These are phyloP conservation scores for Agrotis exclamationis DNA, from an alignment of 2,888 invertebrate species.

Conservation along the genomic window DNA sequence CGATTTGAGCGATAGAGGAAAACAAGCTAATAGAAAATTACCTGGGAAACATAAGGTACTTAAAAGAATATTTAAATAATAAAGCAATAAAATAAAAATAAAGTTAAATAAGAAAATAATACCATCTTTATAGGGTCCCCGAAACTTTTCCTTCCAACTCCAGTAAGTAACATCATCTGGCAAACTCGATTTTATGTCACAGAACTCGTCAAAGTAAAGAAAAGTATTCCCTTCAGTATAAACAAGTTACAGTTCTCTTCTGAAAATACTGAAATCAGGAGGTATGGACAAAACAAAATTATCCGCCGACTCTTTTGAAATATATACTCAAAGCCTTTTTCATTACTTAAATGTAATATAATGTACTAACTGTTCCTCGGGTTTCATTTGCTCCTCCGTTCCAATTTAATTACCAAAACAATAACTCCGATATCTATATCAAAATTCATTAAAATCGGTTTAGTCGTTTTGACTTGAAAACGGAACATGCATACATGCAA, in stretches of 20 bases:
- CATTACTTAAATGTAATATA: slow-evolving; percentile 35
- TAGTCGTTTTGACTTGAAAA: too few relatives aligned
- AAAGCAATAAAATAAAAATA: slow-evolving; percentile 8
- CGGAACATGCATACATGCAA: too few relatives aligned
- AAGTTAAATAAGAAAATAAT: slow-evolving; percentile 19
- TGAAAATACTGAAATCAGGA: slow-evolving; percentile 49
- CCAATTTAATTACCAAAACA: too few relatives aligned
- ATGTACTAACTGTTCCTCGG: too few relatives aligned
- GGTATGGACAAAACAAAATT: slow-evolving; percentile 45
- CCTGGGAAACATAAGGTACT: neutral
- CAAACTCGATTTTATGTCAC: slow-evolving; percentile 46
- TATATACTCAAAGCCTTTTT: slow-evolving; percentile 50
- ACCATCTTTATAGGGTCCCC: slow-evolving; percentile 6
- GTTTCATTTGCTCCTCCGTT: too few relatives aligned
- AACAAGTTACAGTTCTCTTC: slow-evolving; percentile 47
- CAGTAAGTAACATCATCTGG: slow-evolving; percentile 43
- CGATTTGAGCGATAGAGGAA: too few relatives aligned
- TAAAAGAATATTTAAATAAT: neutral
- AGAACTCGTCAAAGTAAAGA: slow-evolving; percentile 47
- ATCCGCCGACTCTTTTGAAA: slow-evolving; percentile 43
- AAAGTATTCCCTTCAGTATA: slow-evolving; percentile 36
- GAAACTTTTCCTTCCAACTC: slow-evolving; percentile 21
- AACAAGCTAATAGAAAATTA: neutral
- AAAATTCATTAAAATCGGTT: too few relatives aligned
- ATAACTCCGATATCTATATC: too few relatives aligned